Evolutionary conservation across 2,113 vertebrate species (phyloP).

Genomic region (Gallinago undulata): DNA sequence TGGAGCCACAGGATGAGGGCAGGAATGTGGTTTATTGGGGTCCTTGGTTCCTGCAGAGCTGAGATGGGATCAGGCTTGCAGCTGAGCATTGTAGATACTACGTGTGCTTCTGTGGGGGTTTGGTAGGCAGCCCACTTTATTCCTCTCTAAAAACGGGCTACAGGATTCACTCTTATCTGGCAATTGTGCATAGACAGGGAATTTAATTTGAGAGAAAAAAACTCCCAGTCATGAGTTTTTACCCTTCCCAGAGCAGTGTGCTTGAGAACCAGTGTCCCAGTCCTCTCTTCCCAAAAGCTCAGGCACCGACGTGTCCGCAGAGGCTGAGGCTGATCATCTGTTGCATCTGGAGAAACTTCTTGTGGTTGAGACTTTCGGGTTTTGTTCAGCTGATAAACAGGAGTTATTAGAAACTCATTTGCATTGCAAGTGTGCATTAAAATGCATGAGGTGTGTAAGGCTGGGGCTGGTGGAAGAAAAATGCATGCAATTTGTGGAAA

Average conservation of each 20-base stretch:
- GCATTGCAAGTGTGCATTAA: slow-evolving; percentile 59
- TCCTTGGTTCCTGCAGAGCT: not conserved
- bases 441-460: slow-evolving; percentile 33
- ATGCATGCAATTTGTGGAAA: slow-evolving; percentile 44
- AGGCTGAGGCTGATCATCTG: not conserved
- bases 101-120: not conserved
- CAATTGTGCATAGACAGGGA: not conserved
- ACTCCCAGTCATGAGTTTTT: fast-evolving
- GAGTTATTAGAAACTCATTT: slow-evolving; percentile 43
- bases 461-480: slow-evolving; percentile 48
- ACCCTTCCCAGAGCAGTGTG: not conserved
- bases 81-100: not conserved
- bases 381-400: slow-evolving; percentile 42
- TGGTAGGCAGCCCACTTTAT: not conserved
- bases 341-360: slow-evolving; percentile 3
- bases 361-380: not conserved
- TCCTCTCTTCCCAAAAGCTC: not conserved
- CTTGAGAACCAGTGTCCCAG: not conserved
- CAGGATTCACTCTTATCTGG: not conserved
- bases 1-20: fast-evolving
- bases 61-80: not conserved
- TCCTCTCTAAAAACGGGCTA: not conserved
- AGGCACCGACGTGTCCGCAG: not conserved
- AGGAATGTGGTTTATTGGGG: not conserved
- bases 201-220: not conserved